Conservation (phyloP, 2,888 invertebrate species). For the Cyrtodaria siliqua region DNA sequence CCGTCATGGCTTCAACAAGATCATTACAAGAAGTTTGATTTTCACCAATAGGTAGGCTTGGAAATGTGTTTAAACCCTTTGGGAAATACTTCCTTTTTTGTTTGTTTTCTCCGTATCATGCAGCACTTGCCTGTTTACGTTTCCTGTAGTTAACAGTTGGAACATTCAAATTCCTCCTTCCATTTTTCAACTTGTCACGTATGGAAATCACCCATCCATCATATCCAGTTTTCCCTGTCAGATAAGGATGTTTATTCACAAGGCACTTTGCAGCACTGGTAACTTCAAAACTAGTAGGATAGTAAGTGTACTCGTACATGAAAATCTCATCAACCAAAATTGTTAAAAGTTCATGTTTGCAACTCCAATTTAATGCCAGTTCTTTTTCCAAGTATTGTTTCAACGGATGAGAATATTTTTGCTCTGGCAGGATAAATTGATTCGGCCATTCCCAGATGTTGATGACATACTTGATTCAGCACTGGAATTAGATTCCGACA, state of each 20-base stretch:
- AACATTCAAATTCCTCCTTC: constrained; percentile 2
- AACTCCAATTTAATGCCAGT: constrained; percentile 6
- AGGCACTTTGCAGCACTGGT: constrained; percentile 7
- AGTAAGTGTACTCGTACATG: constrained; percentile 3
- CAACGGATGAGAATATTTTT: constrained; percentile 6
- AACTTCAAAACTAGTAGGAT: constrained; percentile 7
- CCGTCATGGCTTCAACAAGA: background rate
- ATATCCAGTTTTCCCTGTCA: constrained; percentile 6
- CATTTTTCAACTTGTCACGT: constrained; percentile 13
- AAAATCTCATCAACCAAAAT: constrained; percentile 6
- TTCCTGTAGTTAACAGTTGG: constrained; percentile 2
- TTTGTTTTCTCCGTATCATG: background rate
- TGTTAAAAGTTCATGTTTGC: constrained; percentile 6
- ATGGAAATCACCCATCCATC: constrained; percentile 5
- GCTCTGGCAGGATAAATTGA: background rate
- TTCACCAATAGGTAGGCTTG: constrained; percentile 4
- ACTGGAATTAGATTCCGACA: no score
- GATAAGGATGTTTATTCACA: background rate
- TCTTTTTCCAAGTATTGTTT: background rate
- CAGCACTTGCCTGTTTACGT: background rate
- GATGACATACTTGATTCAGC: no score
- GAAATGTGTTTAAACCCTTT: background rate
- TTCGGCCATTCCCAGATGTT: no score
- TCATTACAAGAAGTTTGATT: background rate
- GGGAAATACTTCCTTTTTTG: background rate